phyloP scores from a whole-genome alignment of 2,113 vertebrate species.

The Probosciger aterrimus region DNA sequence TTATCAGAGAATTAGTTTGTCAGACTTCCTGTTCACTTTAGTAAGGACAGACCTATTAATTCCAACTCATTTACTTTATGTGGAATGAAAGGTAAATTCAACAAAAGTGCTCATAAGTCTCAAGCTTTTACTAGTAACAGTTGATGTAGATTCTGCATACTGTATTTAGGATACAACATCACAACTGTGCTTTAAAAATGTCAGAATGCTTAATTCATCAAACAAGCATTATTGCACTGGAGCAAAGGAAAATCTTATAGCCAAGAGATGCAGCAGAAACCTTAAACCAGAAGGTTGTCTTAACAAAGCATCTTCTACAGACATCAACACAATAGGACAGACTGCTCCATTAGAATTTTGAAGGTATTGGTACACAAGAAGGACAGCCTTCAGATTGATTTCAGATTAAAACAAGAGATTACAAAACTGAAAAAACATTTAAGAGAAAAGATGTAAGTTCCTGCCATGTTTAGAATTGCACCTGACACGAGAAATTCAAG shows the following conservation, averaged over 20 bases:
- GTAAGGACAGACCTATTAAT: conserved; percentile 67
- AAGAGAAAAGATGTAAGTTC: not conserved
- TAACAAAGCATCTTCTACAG: conserved; percentile 60
- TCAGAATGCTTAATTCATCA: conserved; percentile 55
- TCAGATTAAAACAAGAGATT: conserved; percentile 48
- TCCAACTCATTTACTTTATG: conserved; percentile 68
- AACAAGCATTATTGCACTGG: conserved; percentile 44
- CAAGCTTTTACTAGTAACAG: conserved; percentile 54
- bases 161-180: conserved; percentile 32
- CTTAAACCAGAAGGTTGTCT: conserved; percentile 75
- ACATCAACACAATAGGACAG: conserved; percentile 49
- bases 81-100: conserved; percentile 63
- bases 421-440: not conserved
- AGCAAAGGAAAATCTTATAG: conserved; percentile 63
- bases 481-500: not conserved
- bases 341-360: conserved; percentile 67
- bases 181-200: conserved; percentile 59
- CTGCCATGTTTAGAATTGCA: not conserved
- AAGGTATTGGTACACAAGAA: conserved; percentile 56
- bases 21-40: conserved; percentile 66
- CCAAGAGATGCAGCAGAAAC: conserved; percentile 65
- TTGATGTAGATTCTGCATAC: conserved; percentile 38
- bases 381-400: conserved; percentile 12
- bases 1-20: conserved; percentile 71
- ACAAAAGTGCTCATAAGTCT: conserved; percentile 61